Evolutionary conservation across 2,113 vertebrate genomes (phyloP), one percentile per base, ranked within the genome.

Genomic region (Coreoperca whiteheadi): DNA sequence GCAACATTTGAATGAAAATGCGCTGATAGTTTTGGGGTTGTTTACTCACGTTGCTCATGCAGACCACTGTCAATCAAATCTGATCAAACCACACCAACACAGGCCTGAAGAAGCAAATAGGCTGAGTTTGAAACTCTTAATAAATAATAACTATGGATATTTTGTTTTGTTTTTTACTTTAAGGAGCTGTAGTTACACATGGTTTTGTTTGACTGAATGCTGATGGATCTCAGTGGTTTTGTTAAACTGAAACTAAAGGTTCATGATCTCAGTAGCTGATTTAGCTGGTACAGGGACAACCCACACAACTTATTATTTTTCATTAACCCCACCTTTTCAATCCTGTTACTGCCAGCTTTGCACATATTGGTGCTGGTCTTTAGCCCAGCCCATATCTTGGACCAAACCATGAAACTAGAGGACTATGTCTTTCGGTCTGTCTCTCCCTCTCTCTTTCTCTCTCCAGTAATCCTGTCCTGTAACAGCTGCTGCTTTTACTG

Each of bases 401-500:
- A 80, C 70, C 65, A 57, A 65, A 65, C 34, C 57, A 50, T 50
- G 23, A 32, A 82, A 50, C 34, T 8, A 16, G n/a, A 79, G 20
- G 56, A 30, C 56, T 50, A 20, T 18, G 77, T 83, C 84, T 79
- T 53, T 77, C 50, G 65, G 48, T 74, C 41, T 51, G 32, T 64
- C 61, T 82, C 73, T 72, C 30, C 79, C 66, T 65, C 67, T 72
- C 30, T 81, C 66, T 8, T 37, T 65, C 77, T 74, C 30, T 81
- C 63, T 61, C 59, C 11, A 70, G 70, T 79, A 77, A 81, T 68
- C 66, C 73, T 60, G 12, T 85, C 56, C 34, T 69, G 54, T 46
- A 87, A 78, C 77, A 91, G 80, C 77, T 71, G 82, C 88, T 79
- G 88, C 56, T 41, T 84, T 84, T 74, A 72, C 88, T 61, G 66